These are phyloP conservation scores for Zaprionus camerounensis DNA, from an alignment of 1,140 invertebrate species.

Conservation along the genomic window DNA sequence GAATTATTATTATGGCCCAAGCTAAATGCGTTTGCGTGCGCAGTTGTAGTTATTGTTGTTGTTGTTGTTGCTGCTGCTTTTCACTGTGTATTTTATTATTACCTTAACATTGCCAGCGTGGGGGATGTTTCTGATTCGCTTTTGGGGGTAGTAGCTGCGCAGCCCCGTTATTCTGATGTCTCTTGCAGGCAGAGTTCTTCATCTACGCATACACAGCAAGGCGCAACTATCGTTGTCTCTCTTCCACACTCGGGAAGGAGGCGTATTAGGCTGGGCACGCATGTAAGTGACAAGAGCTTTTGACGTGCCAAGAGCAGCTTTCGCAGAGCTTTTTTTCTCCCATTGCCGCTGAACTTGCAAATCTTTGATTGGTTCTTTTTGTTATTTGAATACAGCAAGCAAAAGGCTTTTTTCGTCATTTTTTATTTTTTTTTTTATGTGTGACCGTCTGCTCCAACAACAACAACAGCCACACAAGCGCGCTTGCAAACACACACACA, in stretches of 20 bases:
- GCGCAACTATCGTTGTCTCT: conserved; percentile 36
- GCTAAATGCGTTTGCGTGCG: conserved; percentile 62
- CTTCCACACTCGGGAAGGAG: conserved; percentile 11
- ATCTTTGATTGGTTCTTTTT: background rate
- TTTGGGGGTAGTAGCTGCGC: conserved; percentile 59
- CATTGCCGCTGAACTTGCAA: conserved; percentile 26
- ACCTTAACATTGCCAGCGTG: conserved; percentile 4
- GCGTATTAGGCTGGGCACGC: conserved; percentile 54
- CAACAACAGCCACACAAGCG: background rate
- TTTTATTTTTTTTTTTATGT: conserved; percentile 2
- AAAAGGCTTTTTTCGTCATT: conserved; percentile 17
- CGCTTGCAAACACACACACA: background rate
- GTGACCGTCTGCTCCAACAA: background rate
- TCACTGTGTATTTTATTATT: background rate
- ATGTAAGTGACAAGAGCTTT: conserved; percentile 55
- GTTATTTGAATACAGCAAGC: background rate
- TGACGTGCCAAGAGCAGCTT: conserved; percentile 38
- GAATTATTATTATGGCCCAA: conserved; percentile 23
- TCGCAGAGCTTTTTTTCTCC: conserved; percentile 30
- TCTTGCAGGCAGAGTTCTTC: background rate
- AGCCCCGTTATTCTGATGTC: conserved; percentile 29
- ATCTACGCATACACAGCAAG: conserved; percentile 3
- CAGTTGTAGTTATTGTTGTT: conserved; percentile 20
- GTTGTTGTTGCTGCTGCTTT: background rate
- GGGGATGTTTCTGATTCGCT: conserved; percentile 50